phyloP scores from a whole-genome alignment of 2,797 vertebrate species.

The Geotrypetes seraphini region DNA sequence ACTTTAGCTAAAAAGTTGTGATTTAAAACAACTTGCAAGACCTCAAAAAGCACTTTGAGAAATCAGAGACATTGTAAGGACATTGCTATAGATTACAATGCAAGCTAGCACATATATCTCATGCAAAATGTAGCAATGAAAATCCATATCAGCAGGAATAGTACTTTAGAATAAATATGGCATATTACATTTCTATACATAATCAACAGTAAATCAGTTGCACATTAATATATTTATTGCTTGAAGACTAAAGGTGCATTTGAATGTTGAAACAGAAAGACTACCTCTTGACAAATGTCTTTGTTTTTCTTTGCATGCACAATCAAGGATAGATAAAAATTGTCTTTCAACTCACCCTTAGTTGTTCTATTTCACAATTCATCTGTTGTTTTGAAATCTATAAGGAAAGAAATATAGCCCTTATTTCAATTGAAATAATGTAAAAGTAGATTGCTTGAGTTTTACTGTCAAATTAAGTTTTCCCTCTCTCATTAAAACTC shows the following conservation, averaged over 20 bases:
- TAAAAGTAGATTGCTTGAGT: neutral
- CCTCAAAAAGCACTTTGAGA: too few relatives aligned
- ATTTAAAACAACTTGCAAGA: too few relatives aligned
- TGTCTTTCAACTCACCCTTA: constrained; percentile 62
- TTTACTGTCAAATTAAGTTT: too few relatives aligned
- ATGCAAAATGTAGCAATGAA: neutral
- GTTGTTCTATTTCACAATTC: constrained; percentile 72
- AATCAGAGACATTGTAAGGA: too few relatives aligned
- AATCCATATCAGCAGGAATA: constrained; percentile 14
- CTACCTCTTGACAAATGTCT: constrained; percentile 7
- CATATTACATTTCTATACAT: constrained; percentile 32
- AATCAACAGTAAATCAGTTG: constrained; percentile 27
- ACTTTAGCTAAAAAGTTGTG: too few relatives aligned
- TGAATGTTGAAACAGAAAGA: constrained; percentile 1
- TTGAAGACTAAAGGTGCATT: constrained; percentile 17
- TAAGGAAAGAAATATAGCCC: constrained; percentile 22
- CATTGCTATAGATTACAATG: neutral
- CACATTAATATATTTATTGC: constrained; percentile 21
- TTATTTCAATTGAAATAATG: neutral
- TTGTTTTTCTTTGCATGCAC: constrained; percentile 12
- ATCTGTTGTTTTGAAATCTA: constrained; percentile 74
- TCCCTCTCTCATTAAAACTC: too few relatives aligned
- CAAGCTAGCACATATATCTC: constrained; percentile 7
- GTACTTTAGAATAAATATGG: constrained; percentile 9
- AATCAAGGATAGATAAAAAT: constrained; percentile 4